Evolutionary conservation across 2,797 vertebrate species (phyloP).

Genomic region (Synaphobranchus kaupii): DNA sequence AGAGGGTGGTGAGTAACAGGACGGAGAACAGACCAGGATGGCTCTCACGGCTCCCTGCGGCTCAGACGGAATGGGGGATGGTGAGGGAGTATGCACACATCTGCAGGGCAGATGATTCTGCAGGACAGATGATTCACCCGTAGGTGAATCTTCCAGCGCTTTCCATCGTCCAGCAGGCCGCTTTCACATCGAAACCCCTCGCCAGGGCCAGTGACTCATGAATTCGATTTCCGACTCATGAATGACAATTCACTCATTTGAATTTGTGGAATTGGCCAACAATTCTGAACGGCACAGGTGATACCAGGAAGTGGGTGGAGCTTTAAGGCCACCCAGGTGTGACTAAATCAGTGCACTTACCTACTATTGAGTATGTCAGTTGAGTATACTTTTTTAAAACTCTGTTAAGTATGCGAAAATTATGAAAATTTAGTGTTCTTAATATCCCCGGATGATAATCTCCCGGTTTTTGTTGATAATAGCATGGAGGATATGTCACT

Average conservation of each 20-base stretch:
- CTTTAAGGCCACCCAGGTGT: background rate
- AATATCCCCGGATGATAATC: no score
- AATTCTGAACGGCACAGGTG: background rate
- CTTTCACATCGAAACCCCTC: background rate
- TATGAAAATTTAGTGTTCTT: no score
- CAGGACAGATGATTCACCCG: constrained; percentile 8
- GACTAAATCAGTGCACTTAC: no score
- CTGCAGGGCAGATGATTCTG: constrained; percentile 8
- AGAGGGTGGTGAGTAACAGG: background rate
- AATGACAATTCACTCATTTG: no score
- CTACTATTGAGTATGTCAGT: no score
- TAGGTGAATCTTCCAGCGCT: background rate
- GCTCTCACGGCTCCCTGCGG: background rate
- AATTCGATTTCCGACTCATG: no score
- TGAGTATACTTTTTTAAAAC: no score
- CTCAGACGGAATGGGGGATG: background rate
- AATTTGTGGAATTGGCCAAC: no score
- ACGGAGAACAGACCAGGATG: background rate
- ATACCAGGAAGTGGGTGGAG: background rate
- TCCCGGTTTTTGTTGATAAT: no score
- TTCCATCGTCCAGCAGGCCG: background rate
- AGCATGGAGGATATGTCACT: no score
- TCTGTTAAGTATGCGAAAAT: no score
- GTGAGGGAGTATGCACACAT: background rate
- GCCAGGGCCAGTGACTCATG: background rate